Base-by-base conservation (phyloP, 2,888 invertebrate species). In the Microplitis deprimator region DNA sequence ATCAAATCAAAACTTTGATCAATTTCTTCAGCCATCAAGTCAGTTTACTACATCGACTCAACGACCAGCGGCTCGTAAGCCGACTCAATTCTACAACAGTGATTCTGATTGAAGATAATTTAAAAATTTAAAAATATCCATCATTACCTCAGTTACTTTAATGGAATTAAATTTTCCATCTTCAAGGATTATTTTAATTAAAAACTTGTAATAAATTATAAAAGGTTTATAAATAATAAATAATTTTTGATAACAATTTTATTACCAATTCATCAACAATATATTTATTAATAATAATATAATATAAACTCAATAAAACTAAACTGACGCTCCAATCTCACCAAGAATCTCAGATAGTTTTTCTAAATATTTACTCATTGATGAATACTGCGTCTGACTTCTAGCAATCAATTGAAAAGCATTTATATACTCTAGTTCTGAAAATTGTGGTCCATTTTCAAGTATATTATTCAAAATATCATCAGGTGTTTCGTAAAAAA, bases 291-390 rank as follows among this genome's bases (percentile, higher is more conserved):
- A 64, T 70, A 20, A 7, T 39, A 39, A 60, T 39, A 71, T 61
- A 38, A 29, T 50, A 59, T 29, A n/a, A 39, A 17, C 3, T 71
- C 50, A 1, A 64, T 20, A 64, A 64, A 64, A 41, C 4, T 79
- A 87, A 29, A 87, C 86, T 8, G 95, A 95, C 81, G 96, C 94
- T 6, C 96, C 96, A 62, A 95, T 93, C 87, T 96, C 95, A 0
- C 96, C 95, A 77, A 98, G 91, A 83, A 97, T 96, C 85, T 96
- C 95, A 1, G 96, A 95, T 65, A 98, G 92, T 83, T 95, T 93
- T 87, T 95, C 94, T 82, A 97, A 92, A 84, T 95, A 94, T 76
- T 92, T 92, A 82, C 92, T 92, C 84, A 95, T 92, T 68, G 92
- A 81, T 1, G 82, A 65, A 69, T 86, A 84, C 64, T 87, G 85